phyloP scores from a whole-genome alignment of 1,140 invertebrate species.

The Philotrypesis tridentata region DNA sequence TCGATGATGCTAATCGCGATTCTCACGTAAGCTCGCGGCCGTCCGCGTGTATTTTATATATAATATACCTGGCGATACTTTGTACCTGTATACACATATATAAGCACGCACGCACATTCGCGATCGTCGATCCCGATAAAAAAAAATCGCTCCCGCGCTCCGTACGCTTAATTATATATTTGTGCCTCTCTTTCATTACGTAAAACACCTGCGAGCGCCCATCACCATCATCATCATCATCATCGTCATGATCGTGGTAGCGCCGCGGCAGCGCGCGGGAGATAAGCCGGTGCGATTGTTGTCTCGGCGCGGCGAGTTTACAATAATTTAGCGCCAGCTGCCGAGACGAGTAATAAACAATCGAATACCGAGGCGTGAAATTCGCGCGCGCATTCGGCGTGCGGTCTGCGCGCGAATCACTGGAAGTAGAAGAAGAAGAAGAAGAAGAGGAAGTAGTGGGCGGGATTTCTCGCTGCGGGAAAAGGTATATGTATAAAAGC shows the following conservation, averaged over 20 bases:
- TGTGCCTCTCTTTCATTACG: neutral
- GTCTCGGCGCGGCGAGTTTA: neutral
- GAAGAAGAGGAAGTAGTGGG: neutral
- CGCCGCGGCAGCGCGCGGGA: too few relatives aligned
- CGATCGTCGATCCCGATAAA: conserved; percentile 30
- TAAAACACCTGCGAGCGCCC: conserved; percentile 14
- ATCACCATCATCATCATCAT: neutral
- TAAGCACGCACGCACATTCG: neutral
- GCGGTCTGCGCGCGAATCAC: neutral
- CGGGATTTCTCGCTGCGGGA: neutral
- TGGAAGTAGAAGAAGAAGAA: too few relatives aligned
- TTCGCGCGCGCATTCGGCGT: neutral
- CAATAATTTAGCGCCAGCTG: neutral
- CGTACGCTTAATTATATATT: conserved; percentile 27
- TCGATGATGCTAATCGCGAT: conserved; percentile 10
- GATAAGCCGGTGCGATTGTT: neutral
- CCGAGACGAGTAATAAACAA: neutral
- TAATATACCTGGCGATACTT: too few relatives aligned
- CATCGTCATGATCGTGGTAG: too few relatives aligned
- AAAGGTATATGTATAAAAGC: too few relatives aligned
- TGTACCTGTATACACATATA: neutral
- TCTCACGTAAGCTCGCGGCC: conserved; percentile 23
- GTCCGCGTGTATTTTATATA: neutral
- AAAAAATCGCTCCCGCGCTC: conserved; percentile 13
- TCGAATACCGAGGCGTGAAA: neutral